phyloP scores from a whole-genome alignment of 1,140 invertebrate species.

The Drosophila sp. region DNA sequence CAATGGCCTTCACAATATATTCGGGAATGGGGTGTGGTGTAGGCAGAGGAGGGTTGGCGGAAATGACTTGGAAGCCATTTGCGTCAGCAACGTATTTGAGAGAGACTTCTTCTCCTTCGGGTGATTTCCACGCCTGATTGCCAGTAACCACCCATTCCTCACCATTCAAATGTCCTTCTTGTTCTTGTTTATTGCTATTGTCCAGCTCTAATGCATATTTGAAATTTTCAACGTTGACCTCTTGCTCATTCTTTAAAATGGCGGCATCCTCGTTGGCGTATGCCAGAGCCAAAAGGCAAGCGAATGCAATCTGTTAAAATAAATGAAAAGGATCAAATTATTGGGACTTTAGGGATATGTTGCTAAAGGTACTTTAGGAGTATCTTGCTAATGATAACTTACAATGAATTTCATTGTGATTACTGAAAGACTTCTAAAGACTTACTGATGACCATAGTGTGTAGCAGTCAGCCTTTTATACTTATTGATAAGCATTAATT shows the following conservation, averaged over 20 bases:
- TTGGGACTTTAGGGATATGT: slow-evolving; percentile 1
- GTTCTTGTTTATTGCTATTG: slow-evolving; percentile 91
- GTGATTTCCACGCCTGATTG: slow-evolving; percentile 89
- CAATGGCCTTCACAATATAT: slow-evolving; percentile 86
- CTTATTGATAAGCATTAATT: slow-evolving; percentile 54
- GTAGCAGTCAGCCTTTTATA: slow-evolving; percentile 58
- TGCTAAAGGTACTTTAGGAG: neutral
- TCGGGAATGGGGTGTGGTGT: slow-evolving; percentile 88
- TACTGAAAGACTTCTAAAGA: slow-evolving; percentile 61
- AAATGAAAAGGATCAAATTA: neutral
- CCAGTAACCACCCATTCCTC: slow-evolving; percentile 89
- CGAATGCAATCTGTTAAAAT: slow-evolving; percentile 56
- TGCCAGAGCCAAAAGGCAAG: slow-evolving; percentile 68
- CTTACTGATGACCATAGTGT: slow-evolving; percentile 57
- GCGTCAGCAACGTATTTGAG: slow-evolving; percentile 86
- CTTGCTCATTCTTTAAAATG: slow-evolving; percentile 37
- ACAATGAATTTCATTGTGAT: slow-evolving; percentile 80
- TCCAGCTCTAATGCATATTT: slow-evolving; percentile 88
- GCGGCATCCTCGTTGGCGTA: slow-evolving; percentile 63
- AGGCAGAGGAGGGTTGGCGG: slow-evolving; percentile 86
- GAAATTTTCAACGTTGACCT: slow-evolving; percentile 58
- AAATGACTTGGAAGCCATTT: slow-evolving; percentile 90
- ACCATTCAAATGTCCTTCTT: slow-evolving; percentile 89
- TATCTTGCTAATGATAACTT: slow-evolving; percentile 46
- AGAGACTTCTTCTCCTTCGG: slow-evolving; percentile 86